Percentiles rank a stretch among this genome's conserved stretches.
Evolutionary conservation across 2,113 vertebrate genomes (phyloP).

Genomic region (Psittacula cyanocephala): DNA sequence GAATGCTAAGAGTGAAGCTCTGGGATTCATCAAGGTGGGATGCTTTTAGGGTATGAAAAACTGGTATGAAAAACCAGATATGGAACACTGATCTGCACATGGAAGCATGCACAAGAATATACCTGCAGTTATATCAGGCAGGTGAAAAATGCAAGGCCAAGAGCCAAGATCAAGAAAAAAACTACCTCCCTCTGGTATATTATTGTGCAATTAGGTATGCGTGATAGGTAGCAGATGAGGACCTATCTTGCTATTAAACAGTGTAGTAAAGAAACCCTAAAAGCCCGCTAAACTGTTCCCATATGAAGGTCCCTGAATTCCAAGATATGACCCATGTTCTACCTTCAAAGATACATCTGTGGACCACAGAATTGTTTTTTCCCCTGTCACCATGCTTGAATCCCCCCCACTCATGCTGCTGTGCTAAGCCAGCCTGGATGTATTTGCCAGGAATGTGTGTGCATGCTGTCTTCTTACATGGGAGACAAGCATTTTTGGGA

Average conservation of each 20-base stretch:
- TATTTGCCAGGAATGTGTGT: neutral
- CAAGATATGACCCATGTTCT: neutral
- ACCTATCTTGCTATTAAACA: neutral
- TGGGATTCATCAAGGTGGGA: neutral
- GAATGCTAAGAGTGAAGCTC: neutral
- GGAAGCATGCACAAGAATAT: neutral
- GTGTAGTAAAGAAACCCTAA: neutral
- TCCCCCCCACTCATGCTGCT: neutral
- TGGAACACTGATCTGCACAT: neutral
- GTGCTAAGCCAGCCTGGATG: neutral
- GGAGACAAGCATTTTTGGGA: neutral
- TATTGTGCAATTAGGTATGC: neutral
- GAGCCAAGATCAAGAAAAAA: neutral
- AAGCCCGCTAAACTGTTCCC: neutral
- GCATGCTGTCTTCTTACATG: fast-evolving
- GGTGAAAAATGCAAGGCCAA: neutral
- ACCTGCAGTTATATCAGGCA: neutral
- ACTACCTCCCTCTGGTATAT: neutral
- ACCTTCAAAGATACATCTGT: neutral
- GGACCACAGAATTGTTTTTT: neutral
- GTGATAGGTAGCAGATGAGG: neutral
- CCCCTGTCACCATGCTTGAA: neutral
- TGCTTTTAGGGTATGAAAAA: neutral
- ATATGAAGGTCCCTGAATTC: neutral
- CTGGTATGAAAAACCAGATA: neutral